These are phyloP conservation scores for Lemur catta DNA, from an alignment of 2,797 vertebrate species.

Conservation along the genomic window DNA sequence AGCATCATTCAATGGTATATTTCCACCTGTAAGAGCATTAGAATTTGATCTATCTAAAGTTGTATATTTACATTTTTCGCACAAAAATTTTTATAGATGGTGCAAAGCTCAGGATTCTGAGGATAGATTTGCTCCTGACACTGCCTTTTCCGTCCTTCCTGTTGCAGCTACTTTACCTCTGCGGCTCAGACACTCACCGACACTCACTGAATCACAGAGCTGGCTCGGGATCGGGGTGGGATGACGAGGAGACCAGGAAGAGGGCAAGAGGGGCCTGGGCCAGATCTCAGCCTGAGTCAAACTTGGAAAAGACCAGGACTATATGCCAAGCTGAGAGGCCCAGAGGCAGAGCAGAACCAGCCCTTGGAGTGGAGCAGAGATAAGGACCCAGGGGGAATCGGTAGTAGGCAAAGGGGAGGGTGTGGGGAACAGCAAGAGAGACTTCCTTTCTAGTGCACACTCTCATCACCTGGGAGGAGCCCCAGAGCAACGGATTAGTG, in stretches of 20 bases:
- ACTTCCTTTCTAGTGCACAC: not conserved
- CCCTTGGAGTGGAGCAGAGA: not conserved
- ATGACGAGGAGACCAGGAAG: not conserved
- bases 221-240: not conserved
- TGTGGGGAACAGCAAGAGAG: not conserved
- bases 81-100: not conserved
- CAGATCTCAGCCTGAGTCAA: not conserved
- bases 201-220: not conserved
- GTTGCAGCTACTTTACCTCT: not conserved
- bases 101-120: not conserved
- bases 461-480: not conserved
- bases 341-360: not conserved
- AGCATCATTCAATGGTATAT: not conserved
- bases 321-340: not conserved
- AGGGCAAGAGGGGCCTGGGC: not conserved
- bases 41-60: not conserved
- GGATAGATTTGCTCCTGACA: not conserved
- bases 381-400: not conserved
- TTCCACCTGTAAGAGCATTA: not conserved
- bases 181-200: not conserved
- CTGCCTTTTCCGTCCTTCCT: not conserved
- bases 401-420: not conserved
- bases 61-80: not conserved
- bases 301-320: not conserved
- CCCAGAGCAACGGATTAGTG: not conserved